These are phyloP conservation scores for Leptoclinus maculatus DNA, from an alignment of 2,797 vertebrate species.

Conservation along the genomic window DNA sequence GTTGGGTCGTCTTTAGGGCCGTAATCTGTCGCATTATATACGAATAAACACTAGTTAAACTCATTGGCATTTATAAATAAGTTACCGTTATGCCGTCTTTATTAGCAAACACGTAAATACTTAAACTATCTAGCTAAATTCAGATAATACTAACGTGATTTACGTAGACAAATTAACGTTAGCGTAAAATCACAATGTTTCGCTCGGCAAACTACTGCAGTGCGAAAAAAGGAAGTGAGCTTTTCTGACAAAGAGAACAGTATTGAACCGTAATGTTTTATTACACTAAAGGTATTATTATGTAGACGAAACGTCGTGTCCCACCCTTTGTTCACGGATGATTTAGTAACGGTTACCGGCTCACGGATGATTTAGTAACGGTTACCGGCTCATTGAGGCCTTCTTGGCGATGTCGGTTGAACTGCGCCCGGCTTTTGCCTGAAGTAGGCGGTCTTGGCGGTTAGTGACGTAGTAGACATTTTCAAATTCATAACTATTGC, in stretches of 20 bases:
- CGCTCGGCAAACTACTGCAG: neutral
- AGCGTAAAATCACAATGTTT: neutral
- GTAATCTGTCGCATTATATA: neutral
- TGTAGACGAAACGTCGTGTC: too few relatives aligned
- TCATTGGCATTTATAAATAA: neutral
- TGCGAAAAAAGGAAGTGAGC: conserved; percentile 15
- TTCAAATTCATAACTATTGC: conserved; percentile 64
- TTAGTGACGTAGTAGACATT: conserved; percentile 69
- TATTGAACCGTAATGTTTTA: neutral
- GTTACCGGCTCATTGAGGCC: neutral
- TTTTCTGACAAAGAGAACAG: too few relatives aligned
- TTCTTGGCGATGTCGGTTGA: neutral
- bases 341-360: too few relatives aligned
- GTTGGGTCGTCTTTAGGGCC: fast-evolving
- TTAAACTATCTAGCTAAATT: fast-evolving
- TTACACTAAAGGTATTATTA: too few relatives aligned
- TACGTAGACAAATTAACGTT: neutral
- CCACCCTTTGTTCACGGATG: neutral
- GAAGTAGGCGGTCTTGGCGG: conserved; percentile 56
- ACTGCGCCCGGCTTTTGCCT: conserved; percentile 51
- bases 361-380: too few relatives aligned
- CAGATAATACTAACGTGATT: neutral
- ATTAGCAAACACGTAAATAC: too few relatives aligned
- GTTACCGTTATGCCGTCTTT: fast-evolving
- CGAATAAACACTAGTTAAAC: neutral